A percentile compares a stretch with the other conserved stretches of the same genome.
These are phyloP conservation scores for Bubo scandiacus DNA, from an alignment of 2,113 vertebrate genomes.

Conservation along the genomic window DNA sequence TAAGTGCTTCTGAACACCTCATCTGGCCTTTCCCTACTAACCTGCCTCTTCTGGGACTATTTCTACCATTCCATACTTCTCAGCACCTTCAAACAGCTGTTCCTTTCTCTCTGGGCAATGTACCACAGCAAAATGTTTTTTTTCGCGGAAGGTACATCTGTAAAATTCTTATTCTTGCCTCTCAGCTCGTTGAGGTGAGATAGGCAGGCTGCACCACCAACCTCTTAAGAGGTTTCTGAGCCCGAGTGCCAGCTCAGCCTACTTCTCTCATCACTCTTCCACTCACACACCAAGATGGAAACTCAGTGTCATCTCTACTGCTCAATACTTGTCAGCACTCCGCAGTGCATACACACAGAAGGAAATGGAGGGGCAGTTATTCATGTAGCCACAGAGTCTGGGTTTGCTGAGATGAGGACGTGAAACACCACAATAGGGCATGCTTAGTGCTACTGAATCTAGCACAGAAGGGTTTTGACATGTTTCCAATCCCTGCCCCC, in stretches of 20 bases:
- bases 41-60: background rate
- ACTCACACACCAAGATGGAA: background rate
- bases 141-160: background rate
- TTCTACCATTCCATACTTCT: background rate
- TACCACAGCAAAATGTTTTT: background rate
- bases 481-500: background rate
- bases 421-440: background rate
- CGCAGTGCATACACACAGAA: background rate
- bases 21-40: background rate
- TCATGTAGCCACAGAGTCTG: background rate
- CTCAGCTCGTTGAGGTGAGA: background rate
- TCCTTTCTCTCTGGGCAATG: background rate
- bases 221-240: background rate
- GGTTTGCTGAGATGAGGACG: background rate
- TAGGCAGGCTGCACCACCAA: background rate
- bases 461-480: background rate
- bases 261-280: background rate
- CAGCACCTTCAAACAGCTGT: constrained; percentile 11
- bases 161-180: background rate
- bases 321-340: background rate
- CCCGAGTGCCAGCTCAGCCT: background rate
- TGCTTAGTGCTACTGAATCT: background rate
- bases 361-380: background rate
- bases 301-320: background rate
- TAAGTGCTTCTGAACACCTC: constrained; percentile 3